phyloP scores from a whole-genome alignment of 2,888 invertebrate genomes.

The Melitaea athalia region DNA sequence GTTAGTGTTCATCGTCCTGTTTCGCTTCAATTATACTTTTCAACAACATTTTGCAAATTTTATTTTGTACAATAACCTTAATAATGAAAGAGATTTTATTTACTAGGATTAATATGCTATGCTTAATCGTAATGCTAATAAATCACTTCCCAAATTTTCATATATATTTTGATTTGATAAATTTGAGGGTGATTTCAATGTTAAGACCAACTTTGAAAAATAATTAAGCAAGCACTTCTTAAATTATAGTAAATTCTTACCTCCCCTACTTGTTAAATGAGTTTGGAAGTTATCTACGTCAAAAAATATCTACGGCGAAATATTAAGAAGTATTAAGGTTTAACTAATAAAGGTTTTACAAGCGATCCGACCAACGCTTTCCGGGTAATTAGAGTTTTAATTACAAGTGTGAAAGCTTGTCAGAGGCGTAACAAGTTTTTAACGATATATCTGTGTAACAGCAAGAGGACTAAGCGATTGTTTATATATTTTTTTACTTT shows the following conservation, averaged over 20 bases:
- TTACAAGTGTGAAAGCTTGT: constrained; percentile 17
- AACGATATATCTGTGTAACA: background rate
- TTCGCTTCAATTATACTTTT: too few relatives aligned
- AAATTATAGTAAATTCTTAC: background rate
- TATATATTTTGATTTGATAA: background rate
- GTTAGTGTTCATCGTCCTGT: too few relatives aligned
- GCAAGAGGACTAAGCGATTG: too few relatives aligned
- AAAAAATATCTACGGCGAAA: constrained; percentile 3
- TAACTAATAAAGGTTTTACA: constrained; percentile 19
- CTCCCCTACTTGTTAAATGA: constrained; percentile 8
- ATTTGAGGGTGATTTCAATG: background rate
- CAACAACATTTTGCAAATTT: too few relatives aligned
- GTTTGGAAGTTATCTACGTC: background rate
- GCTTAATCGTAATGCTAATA: too few relatives aligned
- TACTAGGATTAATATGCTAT: too few relatives aligned
- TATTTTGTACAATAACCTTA: too few relatives aligned
- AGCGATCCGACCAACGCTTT: constrained; percentile 19
- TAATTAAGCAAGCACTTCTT: background rate
- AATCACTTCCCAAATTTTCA: too few relatives aligned
- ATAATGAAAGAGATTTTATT: too few relatives aligned
- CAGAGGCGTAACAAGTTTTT: constrained; percentile 8
- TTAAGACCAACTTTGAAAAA: background rate
- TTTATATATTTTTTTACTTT: too few relatives aligned
- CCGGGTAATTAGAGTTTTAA: constrained; percentile 20
- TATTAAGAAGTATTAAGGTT: constrained; percentile 12